Conservation (phyloP, 2,113 vertebrate species). For the Stictonetta naevosa region DNA sequence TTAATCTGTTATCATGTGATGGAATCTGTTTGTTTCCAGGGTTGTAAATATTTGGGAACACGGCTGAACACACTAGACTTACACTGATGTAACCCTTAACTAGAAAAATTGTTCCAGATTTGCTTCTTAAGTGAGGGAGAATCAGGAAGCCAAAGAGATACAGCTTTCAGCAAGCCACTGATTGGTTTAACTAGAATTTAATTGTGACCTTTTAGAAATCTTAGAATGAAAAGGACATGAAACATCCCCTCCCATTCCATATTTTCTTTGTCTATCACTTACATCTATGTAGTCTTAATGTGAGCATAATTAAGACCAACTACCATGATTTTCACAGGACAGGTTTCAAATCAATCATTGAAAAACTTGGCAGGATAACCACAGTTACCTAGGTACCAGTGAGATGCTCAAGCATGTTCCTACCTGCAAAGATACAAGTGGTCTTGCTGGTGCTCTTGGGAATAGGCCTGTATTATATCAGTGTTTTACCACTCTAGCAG, state of each 20-base stretch:
- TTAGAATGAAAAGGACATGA: not conserved
- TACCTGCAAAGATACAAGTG: not conserved
- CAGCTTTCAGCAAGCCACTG: not conserved
- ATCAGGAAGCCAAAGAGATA: not conserved
- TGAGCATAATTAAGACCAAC: not conserved
- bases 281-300: not conserved
- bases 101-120: slow-evolving; percentile 1
- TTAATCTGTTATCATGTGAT: not conserved
- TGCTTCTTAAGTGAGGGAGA: not conserved
- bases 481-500: fast-evolving
- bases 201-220: not conserved
- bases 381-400: not conserved
- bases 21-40: not conserved
- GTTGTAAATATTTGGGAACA: not conserved
- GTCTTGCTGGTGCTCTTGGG: fast-evolving
- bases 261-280: not conserved
- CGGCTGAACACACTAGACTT: not conserved
- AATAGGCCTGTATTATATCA: not conserved
- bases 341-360: not conserved
- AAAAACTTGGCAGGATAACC: not conserved
- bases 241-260: not conserved
- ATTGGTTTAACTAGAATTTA: not conserved
- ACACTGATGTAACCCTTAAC: not conserved
- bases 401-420: not conserved
- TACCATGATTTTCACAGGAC: not conserved